These are phyloP conservation scores for Astyanax mexicanus DNA, from an alignment of 2,797 vertebrate genomes.

Conservation along the genomic window DNA sequence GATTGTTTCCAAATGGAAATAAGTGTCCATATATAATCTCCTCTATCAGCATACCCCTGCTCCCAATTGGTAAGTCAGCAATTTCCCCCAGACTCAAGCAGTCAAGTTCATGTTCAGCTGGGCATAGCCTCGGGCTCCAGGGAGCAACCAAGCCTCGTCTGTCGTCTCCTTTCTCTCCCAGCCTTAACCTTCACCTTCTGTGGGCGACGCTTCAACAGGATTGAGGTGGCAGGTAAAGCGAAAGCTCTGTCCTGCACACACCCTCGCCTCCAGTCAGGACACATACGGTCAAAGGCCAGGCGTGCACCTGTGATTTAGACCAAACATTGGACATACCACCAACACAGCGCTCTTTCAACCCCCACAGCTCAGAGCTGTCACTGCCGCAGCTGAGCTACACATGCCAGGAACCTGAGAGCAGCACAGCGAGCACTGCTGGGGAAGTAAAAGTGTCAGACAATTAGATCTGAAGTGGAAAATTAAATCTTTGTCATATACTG, in stretches of 20 bases:
- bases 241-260: slow-evolving; percentile 32
- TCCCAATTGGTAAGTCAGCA: background rate
- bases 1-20: background rate
- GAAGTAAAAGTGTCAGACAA: background rate
- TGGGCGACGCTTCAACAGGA: background rate
- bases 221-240: slow-evolving; percentile 48
- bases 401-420: slow-evolving; percentile 33
- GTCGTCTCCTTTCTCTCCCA: slow-evolving; percentile 33
- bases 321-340: slow-evolving; percentile 76
- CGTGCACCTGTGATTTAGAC: slow-evolving; percentile 79
- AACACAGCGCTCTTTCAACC: slow-evolving; percentile 62
- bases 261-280: slow-evolving; percentile 59
- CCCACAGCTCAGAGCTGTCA: slow-evolving; percentile 17
- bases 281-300: slow-evolving; percentile 74
- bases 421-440: slow-evolving; percentile 19
- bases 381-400: slow-evolving; percentile 32
- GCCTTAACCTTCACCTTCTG: slow-evolving; percentile 11
- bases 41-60: background rate
- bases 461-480: no score
- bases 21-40: background rate
- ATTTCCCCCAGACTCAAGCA: slow-evolving; percentile 4
- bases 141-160: slow-evolving; percentile 29
- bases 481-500: background rate
- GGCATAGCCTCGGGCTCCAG: slow-evolving; percentile 5
- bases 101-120: slow-evolving; percentile 55